Conservation (phyloP, 2,888 invertebrate genomes). For the Xestia xanthographa region DNA sequence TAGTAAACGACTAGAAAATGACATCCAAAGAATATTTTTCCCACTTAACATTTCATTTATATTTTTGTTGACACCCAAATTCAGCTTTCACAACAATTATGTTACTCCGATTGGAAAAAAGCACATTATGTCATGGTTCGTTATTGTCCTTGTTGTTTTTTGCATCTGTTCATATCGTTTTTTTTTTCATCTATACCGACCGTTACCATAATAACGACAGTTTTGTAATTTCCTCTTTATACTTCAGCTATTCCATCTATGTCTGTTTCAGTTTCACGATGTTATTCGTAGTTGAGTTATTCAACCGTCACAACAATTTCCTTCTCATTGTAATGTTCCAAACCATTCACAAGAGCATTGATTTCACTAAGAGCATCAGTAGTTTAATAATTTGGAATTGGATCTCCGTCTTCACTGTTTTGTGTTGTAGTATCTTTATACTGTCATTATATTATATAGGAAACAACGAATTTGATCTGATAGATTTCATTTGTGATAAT, state of each 20-base stretch:
- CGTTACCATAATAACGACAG: neutral
- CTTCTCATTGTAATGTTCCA: constrained; percentile 5
- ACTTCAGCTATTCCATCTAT: neutral
- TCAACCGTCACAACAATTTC: neutral
- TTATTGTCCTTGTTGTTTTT: neutral
- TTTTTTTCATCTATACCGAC: neutral
- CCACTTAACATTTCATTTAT: constrained; percentile 9
- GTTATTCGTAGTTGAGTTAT: neutral
- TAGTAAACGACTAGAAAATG: constrained; percentile 11
- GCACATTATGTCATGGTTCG: neutral
- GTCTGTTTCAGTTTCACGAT: neutral
- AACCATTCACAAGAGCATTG: neutral
- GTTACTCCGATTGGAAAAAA: constrained; percentile 10
- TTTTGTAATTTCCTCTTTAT: neutral
- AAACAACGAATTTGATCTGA: neutral
- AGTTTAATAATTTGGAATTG: constrained; percentile 42
- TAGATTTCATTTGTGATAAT: neutral
- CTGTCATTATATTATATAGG: neutral
- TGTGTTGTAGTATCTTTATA: neutral
- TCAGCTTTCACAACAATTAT: constrained; percentile 6
- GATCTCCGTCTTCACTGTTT: constrained; percentile 3
- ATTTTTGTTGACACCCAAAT: constrained; percentile 15
- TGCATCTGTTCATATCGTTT: neutral
- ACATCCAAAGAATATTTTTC: constrained; percentile 20
- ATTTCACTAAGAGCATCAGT: neutral